Conservation (phyloP, 2,888 invertebrate genomes). For the Rotaria macrura region DNA sequence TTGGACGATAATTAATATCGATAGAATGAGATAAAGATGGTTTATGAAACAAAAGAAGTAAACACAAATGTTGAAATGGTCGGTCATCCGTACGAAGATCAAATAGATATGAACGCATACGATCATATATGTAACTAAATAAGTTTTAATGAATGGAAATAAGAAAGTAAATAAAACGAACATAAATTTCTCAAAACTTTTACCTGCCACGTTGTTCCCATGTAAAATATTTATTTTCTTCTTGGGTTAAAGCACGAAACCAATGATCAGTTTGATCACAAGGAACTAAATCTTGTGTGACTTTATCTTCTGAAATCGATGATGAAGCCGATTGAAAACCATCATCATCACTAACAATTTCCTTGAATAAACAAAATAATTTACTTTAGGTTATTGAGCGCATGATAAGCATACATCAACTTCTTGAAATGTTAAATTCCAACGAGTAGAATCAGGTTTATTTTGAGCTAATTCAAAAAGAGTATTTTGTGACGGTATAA, state of each 20-base stretch:
- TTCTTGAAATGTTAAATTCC: not conserved
- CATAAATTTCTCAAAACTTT: not conserved
- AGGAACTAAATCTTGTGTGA: not conserved
- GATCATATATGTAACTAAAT: not conserved
- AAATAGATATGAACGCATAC: not conserved
- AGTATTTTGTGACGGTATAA: not conserved
- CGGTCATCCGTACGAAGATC: not conserved
- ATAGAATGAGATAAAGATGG: not conserved
- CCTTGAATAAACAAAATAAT: not conserved
- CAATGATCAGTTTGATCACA: not conserved
- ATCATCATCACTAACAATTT: not conserved
- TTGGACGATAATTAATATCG: not conserved
- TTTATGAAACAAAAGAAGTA: not conserved
- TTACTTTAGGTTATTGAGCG: not conserved
- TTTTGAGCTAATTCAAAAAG: not conserved
- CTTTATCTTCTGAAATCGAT: not conserved
- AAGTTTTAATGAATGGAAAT: not conserved
- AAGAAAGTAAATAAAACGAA: not conserved
- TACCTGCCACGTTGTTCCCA: conserved; percentile 7
- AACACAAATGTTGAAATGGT: not conserved
- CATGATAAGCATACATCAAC: too few relatives aligned
- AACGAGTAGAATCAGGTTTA: not conserved
- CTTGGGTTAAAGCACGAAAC: not conserved
- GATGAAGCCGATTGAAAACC: conserved; percentile 1
- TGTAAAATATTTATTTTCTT: not conserved